A percentile compares a stretch with the other conserved stretches of the same genome.
Conservation (phyloP, 2,888 invertebrate genomes). For the Cabera pusaria region DNA sequence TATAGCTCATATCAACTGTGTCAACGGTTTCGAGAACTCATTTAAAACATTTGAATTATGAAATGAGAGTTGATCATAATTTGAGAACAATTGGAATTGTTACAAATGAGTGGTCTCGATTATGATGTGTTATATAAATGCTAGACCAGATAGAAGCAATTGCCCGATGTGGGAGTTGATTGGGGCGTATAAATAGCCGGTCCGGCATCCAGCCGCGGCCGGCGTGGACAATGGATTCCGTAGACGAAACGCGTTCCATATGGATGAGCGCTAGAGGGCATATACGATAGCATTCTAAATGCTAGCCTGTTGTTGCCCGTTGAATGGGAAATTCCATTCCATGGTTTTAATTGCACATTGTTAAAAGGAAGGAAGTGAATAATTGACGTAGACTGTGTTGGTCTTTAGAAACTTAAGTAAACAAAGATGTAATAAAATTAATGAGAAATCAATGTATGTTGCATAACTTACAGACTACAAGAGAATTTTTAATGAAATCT, state of each 20-base stretch:
- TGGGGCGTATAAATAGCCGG: conserved; percentile 69
- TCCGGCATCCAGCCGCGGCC: conserved; percentile 52
- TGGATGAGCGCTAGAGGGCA: conserved; percentile 75
- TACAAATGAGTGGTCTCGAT: conserved; percentile 4
- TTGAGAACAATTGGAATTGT: not conserved
- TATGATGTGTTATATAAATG: conserved; percentile 40
- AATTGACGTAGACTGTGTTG: conserved; percentile 9
- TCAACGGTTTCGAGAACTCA: conserved; percentile 26
- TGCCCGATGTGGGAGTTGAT: conserved; percentile 58
- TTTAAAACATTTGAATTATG: conserved; percentile 22
- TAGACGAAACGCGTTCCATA: conserved; percentile 77
- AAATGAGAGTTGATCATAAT: conserved; percentile 11
- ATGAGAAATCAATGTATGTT: no score
- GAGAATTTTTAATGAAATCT: no score
- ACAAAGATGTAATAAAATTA: conserved; percentile 3
- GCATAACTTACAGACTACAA: no score
- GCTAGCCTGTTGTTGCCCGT: conserved; percentile 36
- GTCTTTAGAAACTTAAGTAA: conserved; percentile 4
- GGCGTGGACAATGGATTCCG: conserved; percentile 77
- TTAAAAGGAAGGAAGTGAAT: conserved; percentile 29
- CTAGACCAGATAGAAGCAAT: conserved; percentile 47
- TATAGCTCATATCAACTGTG: conserved; percentile 41
- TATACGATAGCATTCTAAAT: conserved; percentile 52
- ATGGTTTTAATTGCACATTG: conserved; percentile 31
- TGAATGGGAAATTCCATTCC: conserved; percentile 35